A percentile compares a stretch with the other conserved stretches of the same genome.
These are phyloP conservation scores for Hirudinaria manillensis DNA, from an alignment of 2,888 invertebrate species.

Conservation along the genomic window DNA sequence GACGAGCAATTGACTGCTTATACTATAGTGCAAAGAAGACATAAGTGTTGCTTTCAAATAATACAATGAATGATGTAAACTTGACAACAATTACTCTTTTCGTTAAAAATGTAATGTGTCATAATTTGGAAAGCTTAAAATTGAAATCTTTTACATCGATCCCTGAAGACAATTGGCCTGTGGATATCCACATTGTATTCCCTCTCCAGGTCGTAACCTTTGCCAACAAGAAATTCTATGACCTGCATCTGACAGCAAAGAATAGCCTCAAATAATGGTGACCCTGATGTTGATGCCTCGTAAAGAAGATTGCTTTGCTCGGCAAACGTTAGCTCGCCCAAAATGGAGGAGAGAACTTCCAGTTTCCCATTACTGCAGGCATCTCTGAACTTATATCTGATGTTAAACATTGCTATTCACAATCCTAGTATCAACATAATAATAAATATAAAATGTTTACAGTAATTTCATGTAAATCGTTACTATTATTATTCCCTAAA, in stretches of 20 bases:
- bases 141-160: slow-evolving; percentile 29
- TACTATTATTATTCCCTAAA: too few species aligned
- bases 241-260: slow-evolving; percentile 15
- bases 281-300: slow-evolving; percentile 30
- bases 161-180: slow-evolving; percentile 35
- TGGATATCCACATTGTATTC: slow-evolving; percentile 35
- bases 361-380: slow-evolving; percentile 34
- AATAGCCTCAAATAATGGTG: slow-evolving; percentile 36
- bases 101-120: too few species aligned
- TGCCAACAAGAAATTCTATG: slow-evolving; percentile 6
- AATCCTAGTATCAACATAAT: too few species aligned
- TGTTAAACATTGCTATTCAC: too few species aligned
- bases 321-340: not conserved
- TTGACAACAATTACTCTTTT: too few species aligned
- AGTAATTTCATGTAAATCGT: too few species aligned
- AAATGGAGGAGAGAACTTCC: slow-evolving; percentile 24
- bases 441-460: too few species aligned
- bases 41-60: not conserved
- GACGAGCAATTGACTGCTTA: not conserved
- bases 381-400: slow-evolving; percentile 32
- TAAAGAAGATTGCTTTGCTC: slow-evolving; percentile 25
- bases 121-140: too few species aligned
- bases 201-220: slow-evolving; percentile 31
- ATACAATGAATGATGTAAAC: not conserved
- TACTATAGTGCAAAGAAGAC: not conserved